Evolutionary conservation across 2,113 vertebrate species (phyloP).

Genomic region (Bombycilla garrulus): DNA sequence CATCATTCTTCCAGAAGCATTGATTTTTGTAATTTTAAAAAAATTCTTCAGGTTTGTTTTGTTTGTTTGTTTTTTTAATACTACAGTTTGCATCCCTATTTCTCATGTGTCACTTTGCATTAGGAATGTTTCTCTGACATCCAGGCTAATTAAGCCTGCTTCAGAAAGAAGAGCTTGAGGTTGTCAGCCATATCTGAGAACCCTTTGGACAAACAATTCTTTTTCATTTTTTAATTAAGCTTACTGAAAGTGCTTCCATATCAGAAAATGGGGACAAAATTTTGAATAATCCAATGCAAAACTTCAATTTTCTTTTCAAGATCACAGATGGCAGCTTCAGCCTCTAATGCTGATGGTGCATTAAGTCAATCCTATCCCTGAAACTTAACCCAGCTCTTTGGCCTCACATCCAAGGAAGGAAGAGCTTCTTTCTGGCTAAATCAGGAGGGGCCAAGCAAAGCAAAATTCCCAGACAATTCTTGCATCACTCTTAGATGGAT

Average conservation of each 20-base stretch:
- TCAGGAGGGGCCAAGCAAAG: neutral
- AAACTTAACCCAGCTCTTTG: neutral
- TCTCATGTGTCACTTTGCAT: neutral
- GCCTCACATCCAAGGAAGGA: neutral
- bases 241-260: neutral
- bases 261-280: neutral
- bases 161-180: neutral
- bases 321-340: neutral
- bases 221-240: neutral
- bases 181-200: neutral
- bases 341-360: neutral
- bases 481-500: accelerated
- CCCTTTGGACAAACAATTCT: neutral
- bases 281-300: neutral
- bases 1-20: neutral
- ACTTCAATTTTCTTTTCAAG: neutral
- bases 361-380: neutral
- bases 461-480: neutral
- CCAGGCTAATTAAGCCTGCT: neutral
- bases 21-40: neutral
- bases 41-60: neutral
- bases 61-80: neutral
- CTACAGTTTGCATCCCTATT: neutral
- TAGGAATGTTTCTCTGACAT: neutral
- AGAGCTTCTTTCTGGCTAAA: neutral